phyloP scores from a whole-genome alignment of 1,140 invertebrate species.

The Drosophila leontia region DNA sequence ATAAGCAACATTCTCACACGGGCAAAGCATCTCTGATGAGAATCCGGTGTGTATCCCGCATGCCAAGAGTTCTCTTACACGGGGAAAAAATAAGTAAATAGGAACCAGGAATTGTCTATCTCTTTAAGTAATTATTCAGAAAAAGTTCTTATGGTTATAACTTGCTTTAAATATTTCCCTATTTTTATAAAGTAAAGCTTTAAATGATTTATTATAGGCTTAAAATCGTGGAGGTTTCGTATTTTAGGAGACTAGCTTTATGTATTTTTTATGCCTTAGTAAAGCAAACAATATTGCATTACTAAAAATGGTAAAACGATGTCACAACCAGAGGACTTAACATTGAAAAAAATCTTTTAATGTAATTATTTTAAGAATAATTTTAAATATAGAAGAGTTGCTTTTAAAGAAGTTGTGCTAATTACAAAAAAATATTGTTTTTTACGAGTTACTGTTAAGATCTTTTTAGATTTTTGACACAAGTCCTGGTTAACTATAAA shows the following conservation, averaged over 20 bases:
- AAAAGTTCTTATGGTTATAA: too few species aligned
- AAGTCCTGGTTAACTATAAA: neutral
- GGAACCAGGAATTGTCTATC: too few species aligned
- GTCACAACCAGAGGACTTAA: neutral
- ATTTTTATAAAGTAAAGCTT: neutral
- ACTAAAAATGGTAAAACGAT: neutral
- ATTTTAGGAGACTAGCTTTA: neutral
- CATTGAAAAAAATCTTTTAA: neutral
- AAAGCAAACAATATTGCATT: neutral
- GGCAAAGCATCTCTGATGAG: constrained; percentile 60
- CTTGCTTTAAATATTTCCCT: neutral
- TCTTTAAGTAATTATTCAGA: too few species aligned
- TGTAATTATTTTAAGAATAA: neutral
- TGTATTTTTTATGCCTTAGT: neutral
- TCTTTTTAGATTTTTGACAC: neutral
- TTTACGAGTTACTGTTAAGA: neutral
- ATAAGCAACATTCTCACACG: constrained; percentile 62
- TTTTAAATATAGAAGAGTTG: neutral
- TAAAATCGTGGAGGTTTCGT: neutral
- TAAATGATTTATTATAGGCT: too few species aligned
- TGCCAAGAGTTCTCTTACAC: constrained; percentile 42
- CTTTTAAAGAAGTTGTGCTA: neutral
- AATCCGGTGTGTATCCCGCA: constrained; percentile 69
- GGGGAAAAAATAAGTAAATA: neutral
- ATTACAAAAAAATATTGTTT: neutral